Percentiles rank a stretch among this genome's conserved stretches.
These are phyloP conservation scores for Eciton burchellii DNA, from an alignment of 1,140 invertebrate genomes.

Conservation along the genomic window DNA sequence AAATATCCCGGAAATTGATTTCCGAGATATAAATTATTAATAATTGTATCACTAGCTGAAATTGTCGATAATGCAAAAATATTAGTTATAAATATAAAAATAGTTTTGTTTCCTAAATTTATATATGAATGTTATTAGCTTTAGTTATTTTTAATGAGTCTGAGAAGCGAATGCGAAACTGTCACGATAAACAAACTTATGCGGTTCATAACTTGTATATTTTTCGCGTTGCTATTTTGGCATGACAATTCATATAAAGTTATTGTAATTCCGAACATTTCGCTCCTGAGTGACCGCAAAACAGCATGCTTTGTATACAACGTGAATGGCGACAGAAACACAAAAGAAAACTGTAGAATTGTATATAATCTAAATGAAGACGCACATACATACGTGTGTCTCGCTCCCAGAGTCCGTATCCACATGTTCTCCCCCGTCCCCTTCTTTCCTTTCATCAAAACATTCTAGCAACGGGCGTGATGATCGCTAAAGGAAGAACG, in stretches of 20 bases:
- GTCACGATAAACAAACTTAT: not conserved
- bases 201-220: not conserved
- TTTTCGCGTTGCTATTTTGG: conserved; percentile 22
- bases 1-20: no score
- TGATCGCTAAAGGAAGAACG: conserved; percentile 34
- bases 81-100: no score
- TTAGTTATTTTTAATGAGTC: no score
- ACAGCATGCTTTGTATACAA: conserved; percentile 20
- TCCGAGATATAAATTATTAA: no score
- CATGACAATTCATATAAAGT: conserved; percentile 19
- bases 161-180: not conserved
- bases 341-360: conserved; percentile 68
- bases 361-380: conserved; percentile 66
- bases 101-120: no score
- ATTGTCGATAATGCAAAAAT: no score
- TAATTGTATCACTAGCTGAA: no score
- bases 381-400: not conserved
- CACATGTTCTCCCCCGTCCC: not conserved
- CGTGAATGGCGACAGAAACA: conserved; percentile 18
- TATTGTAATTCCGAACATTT: conserved; percentile 32
- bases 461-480: conserved; percentile 54
- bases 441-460: not conserved
- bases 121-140: no score
- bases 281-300: conserved; percentile 23
- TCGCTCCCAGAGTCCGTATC: conserved; percentile 28